A percentile compares a stretch with the other conserved stretches of the same genome.
phyloP scores from a whole-genome alignment of 2,888 invertebrate genomes.

The Cyrtodaria siliqua region DNA sequence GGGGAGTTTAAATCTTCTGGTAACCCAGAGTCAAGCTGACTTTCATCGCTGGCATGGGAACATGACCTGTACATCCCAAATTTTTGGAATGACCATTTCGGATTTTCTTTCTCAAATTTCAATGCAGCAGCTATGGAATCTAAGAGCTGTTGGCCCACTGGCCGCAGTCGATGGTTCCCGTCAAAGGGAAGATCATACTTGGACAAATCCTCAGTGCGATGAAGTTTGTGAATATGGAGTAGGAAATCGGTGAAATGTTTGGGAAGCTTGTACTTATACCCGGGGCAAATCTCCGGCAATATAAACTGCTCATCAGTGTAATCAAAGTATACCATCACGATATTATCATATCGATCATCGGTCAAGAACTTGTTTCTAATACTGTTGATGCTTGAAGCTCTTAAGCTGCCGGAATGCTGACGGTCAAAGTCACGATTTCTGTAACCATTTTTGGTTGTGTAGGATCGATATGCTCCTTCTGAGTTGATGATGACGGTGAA shows the following conservation, averaged over 20 bases:
- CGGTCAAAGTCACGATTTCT: not conserved
- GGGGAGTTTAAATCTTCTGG: constrained; percentile 27
- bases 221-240: constrained; percentile 57
- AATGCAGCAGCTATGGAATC: constrained; percentile 30
- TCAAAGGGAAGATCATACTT: constrained; percentile 54
- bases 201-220: constrained; percentile 47
- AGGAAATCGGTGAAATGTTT: constrained; percentile 64
- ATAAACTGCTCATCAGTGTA: constrained; percentile 52
- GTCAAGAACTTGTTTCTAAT: constrained; percentile 51
- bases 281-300: constrained; percentile 55
- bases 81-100: constrained; percentile 34
- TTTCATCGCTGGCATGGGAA: constrained; percentile 45
- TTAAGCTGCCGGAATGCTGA: constrained; percentile 7
- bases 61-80: constrained; percentile 24
- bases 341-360: constrained; percentile 55
- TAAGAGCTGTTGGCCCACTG: constrained; percentile 43
- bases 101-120: constrained; percentile 39
- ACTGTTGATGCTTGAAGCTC: constrained; percentile 53
- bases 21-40: constrained; percentile 52
- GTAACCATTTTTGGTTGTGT: constrained; percentile 10
- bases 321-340: constrained; percentile 60
- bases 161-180: constrained; percentile 37
- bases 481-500: constrained; percentile 57
- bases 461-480: constrained; percentile 39
- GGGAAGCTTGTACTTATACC: constrained; percentile 58